A percentile compares a stretch with the other conserved stretches of the same genome.
Conservation (phyloP, 2,888 invertebrate genomes). For the Brachypalpus laphriformis region DNA sequence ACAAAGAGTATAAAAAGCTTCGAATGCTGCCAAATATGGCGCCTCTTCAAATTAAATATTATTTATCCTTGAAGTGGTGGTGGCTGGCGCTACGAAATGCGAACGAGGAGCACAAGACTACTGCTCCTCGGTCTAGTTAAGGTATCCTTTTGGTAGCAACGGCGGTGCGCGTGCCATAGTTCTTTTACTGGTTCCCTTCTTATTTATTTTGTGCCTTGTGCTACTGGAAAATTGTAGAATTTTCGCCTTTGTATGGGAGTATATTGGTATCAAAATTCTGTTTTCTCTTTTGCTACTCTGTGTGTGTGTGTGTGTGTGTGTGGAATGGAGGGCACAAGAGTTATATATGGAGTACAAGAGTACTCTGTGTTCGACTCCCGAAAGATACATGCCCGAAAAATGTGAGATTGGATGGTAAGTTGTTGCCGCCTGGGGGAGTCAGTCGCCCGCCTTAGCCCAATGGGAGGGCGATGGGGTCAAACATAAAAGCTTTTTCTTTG, state of each 20-base stretch:
- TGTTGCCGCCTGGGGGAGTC: constrained; percentile 60
- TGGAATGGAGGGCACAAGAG: background rate
- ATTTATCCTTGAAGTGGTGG: constrained; percentile 56
- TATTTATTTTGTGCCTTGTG: background rate
- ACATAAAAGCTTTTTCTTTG: constrained; percentile 67
- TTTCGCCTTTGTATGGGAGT: constrained; percentile 41
- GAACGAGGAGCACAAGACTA: constrained; percentile 51
- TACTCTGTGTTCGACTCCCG: constrained; percentile 49
- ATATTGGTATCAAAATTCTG: constrained; percentile 12
- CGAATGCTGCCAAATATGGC: constrained; percentile 68
- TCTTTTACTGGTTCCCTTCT: background rate
- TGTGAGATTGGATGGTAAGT: constrained; percentile 52
- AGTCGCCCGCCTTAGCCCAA: background rate
- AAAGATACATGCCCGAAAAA: constrained; percentile 73
- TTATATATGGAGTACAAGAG: background rate
- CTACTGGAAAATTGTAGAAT: constrained; percentile 58
- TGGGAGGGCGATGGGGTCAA: constrained; percentile 60
- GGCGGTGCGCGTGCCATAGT: constrained; percentile 49
- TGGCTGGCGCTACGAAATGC: constrained; percentile 25
- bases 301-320: background rate
- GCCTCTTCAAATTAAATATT: constrained; percentile 71
- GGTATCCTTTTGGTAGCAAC: constrained; percentile 55
- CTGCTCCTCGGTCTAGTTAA: constrained; percentile 44
- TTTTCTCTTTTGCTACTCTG: constrained; percentile 14
- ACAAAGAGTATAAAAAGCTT: constrained; percentile 58